Evolutionary conservation across 2,888 invertebrate genomes (phyloP).

Genomic region (Heliconius charithonia): DNA sequence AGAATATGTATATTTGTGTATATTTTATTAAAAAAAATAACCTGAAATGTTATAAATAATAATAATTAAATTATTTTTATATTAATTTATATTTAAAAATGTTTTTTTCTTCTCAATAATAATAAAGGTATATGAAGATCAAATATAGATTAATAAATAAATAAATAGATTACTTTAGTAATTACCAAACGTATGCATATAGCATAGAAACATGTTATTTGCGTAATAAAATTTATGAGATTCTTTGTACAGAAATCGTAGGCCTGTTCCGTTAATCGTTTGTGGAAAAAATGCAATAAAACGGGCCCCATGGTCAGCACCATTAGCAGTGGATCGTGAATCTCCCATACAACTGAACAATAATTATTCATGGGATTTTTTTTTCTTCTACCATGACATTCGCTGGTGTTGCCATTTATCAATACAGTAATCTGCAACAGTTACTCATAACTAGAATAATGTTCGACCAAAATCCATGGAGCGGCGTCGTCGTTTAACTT

Average conservation of each 20-base stretch:
- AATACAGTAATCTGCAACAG: conserved; percentile 77
- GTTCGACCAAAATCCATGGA: conserved; percentile 57
- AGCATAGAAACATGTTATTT: conserved; percentile 66
- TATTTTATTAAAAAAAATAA: too few relatives aligned
- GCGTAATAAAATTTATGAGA: conserved; percentile 77
- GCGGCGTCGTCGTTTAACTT: conserved; percentile 47
- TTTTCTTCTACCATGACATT: conserved; percentile 68
- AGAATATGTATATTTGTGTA: too few relatives aligned
- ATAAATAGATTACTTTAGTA: conserved; percentile 17
- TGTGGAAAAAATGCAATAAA: conserved; percentile 74
- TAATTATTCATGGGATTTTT: conserved; percentile 74
- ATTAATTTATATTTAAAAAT: too few relatives aligned
- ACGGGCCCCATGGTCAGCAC: conserved; percentile 63
- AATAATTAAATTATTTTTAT: too few relatives aligned
- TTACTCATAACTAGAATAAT: conserved; percentile 77
- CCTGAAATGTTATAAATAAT: too few relatives aligned
- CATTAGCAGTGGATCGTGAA: conserved; percentile 76
- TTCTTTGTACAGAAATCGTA: conserved; percentile 77
- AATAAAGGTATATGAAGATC: too few relatives aligned
- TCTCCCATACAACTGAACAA: conserved; percentile 67
- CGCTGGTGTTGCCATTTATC: conserved; percentile 77
- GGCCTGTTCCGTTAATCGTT: conserved; percentile 77
- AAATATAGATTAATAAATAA: background rate
- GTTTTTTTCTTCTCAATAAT: too few relatives aligned
- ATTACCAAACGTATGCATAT: conserved; percentile 57